Evolutionary conservation across 1,140 invertebrate genomes (phyloP).

Genomic region (Meloidogyne floridensis): DNA sequence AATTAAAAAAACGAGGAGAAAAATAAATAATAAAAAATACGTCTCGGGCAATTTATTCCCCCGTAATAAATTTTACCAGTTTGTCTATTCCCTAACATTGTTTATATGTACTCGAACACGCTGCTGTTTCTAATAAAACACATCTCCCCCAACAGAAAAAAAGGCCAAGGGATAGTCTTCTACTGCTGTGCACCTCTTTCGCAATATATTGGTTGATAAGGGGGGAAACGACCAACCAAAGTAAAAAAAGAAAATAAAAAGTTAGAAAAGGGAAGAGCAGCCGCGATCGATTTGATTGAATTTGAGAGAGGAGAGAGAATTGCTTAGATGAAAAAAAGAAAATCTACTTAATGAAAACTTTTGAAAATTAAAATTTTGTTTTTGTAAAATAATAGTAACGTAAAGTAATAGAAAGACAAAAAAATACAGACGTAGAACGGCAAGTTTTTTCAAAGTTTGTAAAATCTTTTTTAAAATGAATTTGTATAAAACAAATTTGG

Average conservation of each 20-base stretch:
- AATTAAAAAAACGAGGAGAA: slow-evolving; percentile 2
- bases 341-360: background rate
- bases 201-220: background rate
- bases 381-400: too few species aligned
- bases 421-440: too few species aligned
- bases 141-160: background rate
- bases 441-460: too few species aligned
- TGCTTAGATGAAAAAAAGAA: background rate
- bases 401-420: too few species aligned
- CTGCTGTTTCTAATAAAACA: background rate
- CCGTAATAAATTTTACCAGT: slow-evolving; percentile 1
- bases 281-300: background rate
- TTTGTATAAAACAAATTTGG: background rate
- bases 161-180: background rate
- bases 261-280: background rate
- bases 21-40: background rate
- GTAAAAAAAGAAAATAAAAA: background rate
- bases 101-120: background rate
- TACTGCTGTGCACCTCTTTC: slow-evolving; percentile 11
- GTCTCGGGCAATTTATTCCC: background rate
- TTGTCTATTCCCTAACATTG: background rate
- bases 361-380: background rate
- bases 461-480: too few species aligned
- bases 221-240: background rate
- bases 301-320: background rate